Base-by-base conservation (phyloP, 2,888 invertebrate genomes). In the Hemithea aestivaria region DNA sequence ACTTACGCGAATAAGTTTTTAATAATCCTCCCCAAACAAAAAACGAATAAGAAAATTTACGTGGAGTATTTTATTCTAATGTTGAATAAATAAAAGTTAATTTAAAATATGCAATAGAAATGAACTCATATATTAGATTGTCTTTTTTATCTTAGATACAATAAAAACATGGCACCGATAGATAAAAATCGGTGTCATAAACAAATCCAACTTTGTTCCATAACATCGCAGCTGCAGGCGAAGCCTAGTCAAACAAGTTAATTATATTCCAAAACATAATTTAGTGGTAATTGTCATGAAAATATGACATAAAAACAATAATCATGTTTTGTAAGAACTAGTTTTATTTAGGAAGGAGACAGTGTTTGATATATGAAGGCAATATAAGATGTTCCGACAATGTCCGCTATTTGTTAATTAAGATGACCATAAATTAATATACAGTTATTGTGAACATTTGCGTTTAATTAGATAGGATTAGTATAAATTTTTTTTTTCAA, bases 321-420 rank as follows among this genome's bases (percentile, higher is more conserved):
- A 37, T 45, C 29, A 16, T 44, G 25, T 39, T 21, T 30, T 36
- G 24, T 32, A 16, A 31, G 24, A 43, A 49, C 49, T 29, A 32
- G 52, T 46, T 49, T 39, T 20, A 28, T 34, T 44, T 52, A 52
- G 50, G 52, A 53, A 53, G 52, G 40, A 48, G 45, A 53, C 52
- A 50, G 48, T 40, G 30, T 8, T 6, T 52, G 45, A 52, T 43
- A 37, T 40, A 48, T 45, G 36, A 20, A 25, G 25, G 8, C 28
- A n/a, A 26, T n/a, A 32, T 32, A 21, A 23, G 26, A n/a, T 34
- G 37, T 50, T 50, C 41, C 49, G 45, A 45, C 43, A 41, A 38
- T 27, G 25, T 34, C 30, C 33, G 24, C 12, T 27, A 33, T 31
- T 31, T 28, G 27, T 27, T 31, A 43, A 38, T 43, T 35, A 28